Conservation (phyloP, 2,888 invertebrate species). For the Frankliniella fusca region DNA sequence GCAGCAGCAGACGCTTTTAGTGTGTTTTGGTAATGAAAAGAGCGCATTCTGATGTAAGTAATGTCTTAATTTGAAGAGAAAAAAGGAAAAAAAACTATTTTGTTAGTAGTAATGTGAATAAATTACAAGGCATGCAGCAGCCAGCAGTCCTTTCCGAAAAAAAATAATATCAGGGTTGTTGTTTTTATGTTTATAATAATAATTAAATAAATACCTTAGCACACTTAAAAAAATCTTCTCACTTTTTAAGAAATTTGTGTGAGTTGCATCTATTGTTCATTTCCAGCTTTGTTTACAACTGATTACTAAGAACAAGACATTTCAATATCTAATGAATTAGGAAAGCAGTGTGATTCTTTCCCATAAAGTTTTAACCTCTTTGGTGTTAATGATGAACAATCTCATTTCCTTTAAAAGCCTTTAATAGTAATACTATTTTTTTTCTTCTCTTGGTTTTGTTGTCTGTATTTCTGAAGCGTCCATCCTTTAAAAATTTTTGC, state of each 20-base stretch:
- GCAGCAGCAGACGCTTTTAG: too few relatives aligned
- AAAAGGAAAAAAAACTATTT: too few relatives aligned
- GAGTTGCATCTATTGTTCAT: background rate
- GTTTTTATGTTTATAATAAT: background rate
- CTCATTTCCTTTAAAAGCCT: background rate
- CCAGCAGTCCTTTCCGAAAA: background rate
- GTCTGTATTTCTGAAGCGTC: background rate
- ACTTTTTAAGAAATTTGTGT: background rate
- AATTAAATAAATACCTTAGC: background rate
- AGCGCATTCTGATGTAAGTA: too few relatives aligned
- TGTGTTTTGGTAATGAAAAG: too few relatives aligned
- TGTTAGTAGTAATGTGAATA: background rate
- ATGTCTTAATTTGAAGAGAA: too few relatives aligned
- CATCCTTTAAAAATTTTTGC: background rate
- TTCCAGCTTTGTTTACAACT: background rate
- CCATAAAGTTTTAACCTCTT: background rate
- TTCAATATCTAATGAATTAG: background rate
- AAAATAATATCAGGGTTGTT: background rate
- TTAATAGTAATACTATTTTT: background rate
- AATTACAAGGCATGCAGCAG: background rate
- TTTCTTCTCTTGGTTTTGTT: background rate
- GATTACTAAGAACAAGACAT: background rate
- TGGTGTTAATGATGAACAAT: background rate
- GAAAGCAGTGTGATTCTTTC: background rate
- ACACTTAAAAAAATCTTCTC: background rate